A percentile compares a stretch with the other conserved stretches of the same genome.
Evolutionary conservation across 2,113 vertebrate genomes (phyloP).

Genomic region (Alces alces): DNA sequence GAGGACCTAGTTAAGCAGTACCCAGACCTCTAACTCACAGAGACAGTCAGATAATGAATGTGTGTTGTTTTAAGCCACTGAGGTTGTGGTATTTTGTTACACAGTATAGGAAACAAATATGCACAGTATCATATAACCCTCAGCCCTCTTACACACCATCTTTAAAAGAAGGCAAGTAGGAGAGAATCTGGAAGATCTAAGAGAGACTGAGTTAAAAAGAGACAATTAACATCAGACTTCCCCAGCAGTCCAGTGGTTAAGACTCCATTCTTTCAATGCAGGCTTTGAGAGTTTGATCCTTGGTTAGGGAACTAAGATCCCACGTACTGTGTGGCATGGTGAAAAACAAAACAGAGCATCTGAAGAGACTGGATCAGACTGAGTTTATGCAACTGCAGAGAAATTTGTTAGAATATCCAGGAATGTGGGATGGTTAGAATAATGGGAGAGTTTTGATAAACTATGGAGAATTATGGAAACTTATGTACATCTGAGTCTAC

Average conservation of each 20-base stretch:
- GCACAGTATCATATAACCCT: not conserved
- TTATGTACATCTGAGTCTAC: not conserved
- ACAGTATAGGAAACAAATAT: not conserved
- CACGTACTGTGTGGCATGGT: not conserved
- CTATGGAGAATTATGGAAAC: not conserved
- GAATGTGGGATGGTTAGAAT: not conserved
- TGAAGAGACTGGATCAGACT: not conserved
- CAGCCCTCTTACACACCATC: not conserved
- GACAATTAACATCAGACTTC: not conserved
- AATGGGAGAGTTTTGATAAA: not conserved
- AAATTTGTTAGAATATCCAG: not conserved
- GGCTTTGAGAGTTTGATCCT: not conserved
- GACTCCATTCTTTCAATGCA: not conserved
- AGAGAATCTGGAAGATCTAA: not conserved
- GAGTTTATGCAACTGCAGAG: not conserved
- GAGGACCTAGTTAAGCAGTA: not conserved
- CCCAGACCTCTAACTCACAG: not conserved
- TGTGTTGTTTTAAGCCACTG: not conserved
- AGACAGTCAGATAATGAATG: not conserved
- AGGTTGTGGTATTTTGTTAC: not conserved
- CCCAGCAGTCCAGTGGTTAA: not conserved
- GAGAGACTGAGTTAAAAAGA: not conserved
- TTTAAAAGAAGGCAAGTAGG: not conserved
- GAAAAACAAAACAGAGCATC: not conserved
- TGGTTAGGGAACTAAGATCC: not conserved